phyloP scores from a whole-genome alignment of 2,888 invertebrate genomes.

The Thymelicus sylvestris region DNA sequence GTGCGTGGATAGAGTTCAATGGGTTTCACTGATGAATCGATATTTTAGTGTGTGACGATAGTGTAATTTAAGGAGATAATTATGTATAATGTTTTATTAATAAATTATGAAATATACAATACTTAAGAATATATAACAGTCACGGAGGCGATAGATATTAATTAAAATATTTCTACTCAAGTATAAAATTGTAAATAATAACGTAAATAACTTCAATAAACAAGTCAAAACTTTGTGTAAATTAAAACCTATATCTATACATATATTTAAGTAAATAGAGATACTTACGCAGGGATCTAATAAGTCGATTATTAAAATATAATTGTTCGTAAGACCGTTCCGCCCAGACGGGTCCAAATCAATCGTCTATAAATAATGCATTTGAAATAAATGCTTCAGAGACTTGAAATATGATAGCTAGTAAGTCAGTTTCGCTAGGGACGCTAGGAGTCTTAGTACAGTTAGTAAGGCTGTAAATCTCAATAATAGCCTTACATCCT shows the following conservation, averaged over 20 bases:
- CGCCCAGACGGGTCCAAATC: not conserved
- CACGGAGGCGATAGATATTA: not conserved
- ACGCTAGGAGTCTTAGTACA: slow-evolving; percentile 15
- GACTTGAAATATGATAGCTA: slow-evolving; percentile 22
- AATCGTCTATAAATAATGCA: slow-evolving; percentile 19
- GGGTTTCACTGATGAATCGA: too few relatives aligned
- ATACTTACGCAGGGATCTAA: slow-evolving; percentile 6
- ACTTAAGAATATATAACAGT: too few relatives aligned
- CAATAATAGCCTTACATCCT: slow-evolving; percentile 36
- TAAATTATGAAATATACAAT: too few relatives aligned
- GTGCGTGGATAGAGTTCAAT: too few relatives aligned
- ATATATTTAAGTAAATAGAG: not conserved
- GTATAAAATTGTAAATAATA: not conserved
- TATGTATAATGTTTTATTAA: too few relatives aligned
- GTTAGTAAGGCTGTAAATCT: slow-evolving; percentile 33
- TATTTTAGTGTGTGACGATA: too few relatives aligned
- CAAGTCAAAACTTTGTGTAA: not conserved
- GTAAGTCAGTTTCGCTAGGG: slow-evolving; percentile 22
- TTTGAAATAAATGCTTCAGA: slow-evolving; percentile 31
- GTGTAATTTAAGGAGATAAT: too few relatives aligned
- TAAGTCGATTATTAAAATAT: slow-evolving; percentile 18
- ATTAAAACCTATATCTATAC: too few relatives aligned
- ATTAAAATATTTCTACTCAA: not conserved
- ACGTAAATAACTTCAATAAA: not conserved
- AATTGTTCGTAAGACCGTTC: slow-evolving; percentile 5